Percentiles rank a stretch among this genome's conserved stretches.
Evolutionary conservation across 2,888 invertebrate genomes (phyloP).

Genomic region (Myopa testacea): DNA sequence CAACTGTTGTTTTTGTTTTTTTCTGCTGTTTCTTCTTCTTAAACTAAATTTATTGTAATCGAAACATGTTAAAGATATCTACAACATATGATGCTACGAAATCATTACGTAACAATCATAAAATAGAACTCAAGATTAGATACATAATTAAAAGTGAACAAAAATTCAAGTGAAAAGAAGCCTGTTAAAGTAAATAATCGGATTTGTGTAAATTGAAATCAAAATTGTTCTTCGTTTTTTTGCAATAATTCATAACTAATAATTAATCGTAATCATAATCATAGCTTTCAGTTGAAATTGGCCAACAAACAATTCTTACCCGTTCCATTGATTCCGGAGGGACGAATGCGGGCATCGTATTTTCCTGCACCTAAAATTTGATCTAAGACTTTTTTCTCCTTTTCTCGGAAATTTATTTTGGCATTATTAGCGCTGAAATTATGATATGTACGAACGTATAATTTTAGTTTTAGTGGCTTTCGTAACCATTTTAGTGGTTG

Average conservation of each 20-base stretch:
- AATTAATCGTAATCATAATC: neutral
- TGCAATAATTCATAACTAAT: neutral
- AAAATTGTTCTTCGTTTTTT: neutral
- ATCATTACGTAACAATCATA: no score
- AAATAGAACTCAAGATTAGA: no score
- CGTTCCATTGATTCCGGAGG: constrained; percentile 94
- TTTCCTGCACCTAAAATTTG: constrained; percentile 90
- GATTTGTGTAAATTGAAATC: neutral
- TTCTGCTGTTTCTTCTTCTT: no score
- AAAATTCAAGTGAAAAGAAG: no score
- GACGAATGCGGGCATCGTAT: constrained; percentile 93
- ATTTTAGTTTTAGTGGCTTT: constrained; percentile 41
- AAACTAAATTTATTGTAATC: no score
- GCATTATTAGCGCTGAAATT: constrained; percentile 79
- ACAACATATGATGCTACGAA: no score
- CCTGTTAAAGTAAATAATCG: neutral
- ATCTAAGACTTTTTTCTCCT: constrained; percentile 94
- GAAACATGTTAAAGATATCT: no score
- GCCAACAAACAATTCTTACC: constrained; percentile 72
- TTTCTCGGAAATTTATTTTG: constrained; percentile 92
- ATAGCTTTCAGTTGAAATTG: neutral
- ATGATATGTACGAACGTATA: constrained; percentile 67
- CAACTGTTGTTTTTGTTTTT: no score
- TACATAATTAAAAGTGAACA: no score
- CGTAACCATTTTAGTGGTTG: neutral